A percentile compares a stretch with the other conserved stretches of the same genome.
Evolutionary conservation across 2,113 vertebrate species (phyloP).

Genomic region (Oncorhynchus gorbuscha): DNA sequence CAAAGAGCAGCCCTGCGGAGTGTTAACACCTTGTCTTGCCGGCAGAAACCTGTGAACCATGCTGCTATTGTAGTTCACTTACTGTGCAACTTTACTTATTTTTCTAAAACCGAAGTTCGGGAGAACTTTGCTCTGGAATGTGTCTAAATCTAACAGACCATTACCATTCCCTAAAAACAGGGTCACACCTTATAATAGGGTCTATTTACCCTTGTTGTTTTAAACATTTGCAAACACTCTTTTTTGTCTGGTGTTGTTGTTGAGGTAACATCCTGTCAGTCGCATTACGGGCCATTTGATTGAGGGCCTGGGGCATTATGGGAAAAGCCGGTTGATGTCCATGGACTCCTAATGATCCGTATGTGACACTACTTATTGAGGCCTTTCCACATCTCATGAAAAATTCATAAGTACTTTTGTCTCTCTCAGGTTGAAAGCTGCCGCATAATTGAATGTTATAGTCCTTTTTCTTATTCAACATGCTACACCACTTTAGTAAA

Average conservation of each 20-base stretch:
- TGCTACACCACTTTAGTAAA: not conserved
- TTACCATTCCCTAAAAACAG: not conserved
- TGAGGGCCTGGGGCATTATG: conserved; percentile 4
- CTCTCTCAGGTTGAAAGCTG: not conserved
- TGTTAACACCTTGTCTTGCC: conserved; percentile 20
- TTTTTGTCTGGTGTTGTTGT: not conserved
- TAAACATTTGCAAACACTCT: no score
- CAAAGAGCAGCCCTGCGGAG: conserved; percentile 19
- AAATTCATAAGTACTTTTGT: conserved; percentile 4
- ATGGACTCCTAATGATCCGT: conserved; percentile 12
- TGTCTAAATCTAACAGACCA: not conserved
- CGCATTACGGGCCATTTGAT: not conserved
- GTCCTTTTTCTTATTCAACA: not conserved
- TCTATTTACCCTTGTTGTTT: not conserved
- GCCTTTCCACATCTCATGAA: conserved; percentile 7
- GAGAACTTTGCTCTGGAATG: conserved; percentile 20
- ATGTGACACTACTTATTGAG: conserved; percentile 5
- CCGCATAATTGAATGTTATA: not conserved
- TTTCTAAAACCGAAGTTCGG: conserved; percentile 43
- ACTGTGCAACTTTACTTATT: not conserved
- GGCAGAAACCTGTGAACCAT: conserved; percentile 54
- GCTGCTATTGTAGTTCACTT: conserved; percentile 25
- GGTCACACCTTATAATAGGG: not conserved
- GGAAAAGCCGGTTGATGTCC: not conserved
- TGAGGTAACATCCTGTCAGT: not conserved